Conservation (phyloP, 1,140 invertebrate genomes). For the Plectrocnemia conspersa region DNA sequence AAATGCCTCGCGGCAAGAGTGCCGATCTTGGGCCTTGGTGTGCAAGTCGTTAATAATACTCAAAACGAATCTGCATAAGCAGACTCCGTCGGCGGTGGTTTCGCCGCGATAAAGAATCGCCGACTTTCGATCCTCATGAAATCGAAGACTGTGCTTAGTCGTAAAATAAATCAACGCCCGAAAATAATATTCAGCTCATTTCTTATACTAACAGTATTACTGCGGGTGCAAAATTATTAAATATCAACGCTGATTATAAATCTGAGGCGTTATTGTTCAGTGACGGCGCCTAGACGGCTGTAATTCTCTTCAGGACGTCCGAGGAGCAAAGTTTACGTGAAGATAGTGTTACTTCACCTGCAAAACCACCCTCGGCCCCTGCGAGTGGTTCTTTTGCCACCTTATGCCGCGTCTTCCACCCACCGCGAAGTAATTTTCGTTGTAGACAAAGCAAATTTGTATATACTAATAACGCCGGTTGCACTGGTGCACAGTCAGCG, state of each 20-base stretch:
- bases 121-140: constrained; percentile 17
- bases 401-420: neutral
- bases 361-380: neutral
- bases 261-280: neutral
- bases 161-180: too few relatives aligned
- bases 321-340: neutral
- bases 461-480: too few relatives aligned
- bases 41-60: constrained; percentile 33
- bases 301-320: neutral
- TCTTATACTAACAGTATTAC: too few relatives aligned
- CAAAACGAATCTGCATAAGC: constrained; percentile 33
- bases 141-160: too few relatives aligned
- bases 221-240: too few relatives aligned
- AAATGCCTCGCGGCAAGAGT: constrained; percentile 19
- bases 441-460: constrained; percentile 29
- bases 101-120: constrained; percentile 15
- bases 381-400: neutral
- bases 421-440: neutral
- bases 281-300: constrained; percentile 1
- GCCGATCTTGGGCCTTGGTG: constrained; percentile 6
- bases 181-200: too few relatives aligned
- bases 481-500: too few relatives aligned
- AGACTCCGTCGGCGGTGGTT: constrained; percentile 13
- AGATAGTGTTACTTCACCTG: constrained; percentile 1
- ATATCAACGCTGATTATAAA: too few relatives aligned